Evolutionary conservation across 2,888 invertebrate genomes (phyloP).

Genomic region (Andrena haemorrhoa): DNA sequence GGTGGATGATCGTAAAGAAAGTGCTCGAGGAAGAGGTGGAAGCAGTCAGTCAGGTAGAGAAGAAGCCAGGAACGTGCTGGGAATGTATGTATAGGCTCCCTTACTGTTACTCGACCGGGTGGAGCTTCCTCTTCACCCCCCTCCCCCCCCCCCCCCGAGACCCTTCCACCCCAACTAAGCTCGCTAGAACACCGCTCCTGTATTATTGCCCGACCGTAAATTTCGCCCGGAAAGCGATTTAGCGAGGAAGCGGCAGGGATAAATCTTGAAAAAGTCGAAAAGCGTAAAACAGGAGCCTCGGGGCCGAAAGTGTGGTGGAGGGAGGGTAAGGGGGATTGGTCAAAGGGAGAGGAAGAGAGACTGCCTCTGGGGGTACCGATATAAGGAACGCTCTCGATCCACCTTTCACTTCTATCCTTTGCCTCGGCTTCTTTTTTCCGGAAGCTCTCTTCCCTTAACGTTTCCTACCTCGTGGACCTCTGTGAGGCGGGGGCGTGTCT

Average conservation of each 20-base stretch:
- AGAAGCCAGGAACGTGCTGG: slow-evolving; percentile 80
- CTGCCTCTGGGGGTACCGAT: slow-evolving; percentile 57
- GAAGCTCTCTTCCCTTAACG: slow-evolving; percentile 45
- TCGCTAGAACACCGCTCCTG: slow-evolving; percentile 64
- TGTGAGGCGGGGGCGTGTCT: slow-evolving; percentile 74
- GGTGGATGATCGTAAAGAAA: slow-evolving; percentile 66
- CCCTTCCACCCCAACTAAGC: slow-evolving; percentile 33
- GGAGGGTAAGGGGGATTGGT: neutral
- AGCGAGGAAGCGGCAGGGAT: slow-evolving; percentile 84
- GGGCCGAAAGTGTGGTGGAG: slow-evolving; percentile 20
- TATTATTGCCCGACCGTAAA: slow-evolving; percentile 84
- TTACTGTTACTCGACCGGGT: slow-evolving; percentile 73
- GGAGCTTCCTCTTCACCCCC: slow-evolving; percentile 67
- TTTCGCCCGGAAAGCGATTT: slow-evolving; percentile 84
- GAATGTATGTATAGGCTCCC: slow-evolving; percentile 77
- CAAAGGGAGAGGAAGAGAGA: slow-evolving; percentile 4
- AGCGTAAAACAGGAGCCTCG: slow-evolving; percentile 79
- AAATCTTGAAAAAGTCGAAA: slow-evolving; percentile 85
- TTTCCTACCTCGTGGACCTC: slow-evolving; percentile 58
- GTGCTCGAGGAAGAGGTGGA: slow-evolving; percentile 49
- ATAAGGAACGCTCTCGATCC: slow-evolving; percentile 69
- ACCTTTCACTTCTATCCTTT: slow-evolving; percentile 53
- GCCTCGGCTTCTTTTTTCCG: slow-evolving; percentile 37
- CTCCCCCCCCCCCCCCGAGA: slow-evolving; percentile 50
- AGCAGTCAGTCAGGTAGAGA: slow-evolving; percentile 77